These are phyloP conservation scores for Drosophila neotestacea DNA, from an alignment of 2,888 invertebrate species.

Conservation along the genomic window DNA sequence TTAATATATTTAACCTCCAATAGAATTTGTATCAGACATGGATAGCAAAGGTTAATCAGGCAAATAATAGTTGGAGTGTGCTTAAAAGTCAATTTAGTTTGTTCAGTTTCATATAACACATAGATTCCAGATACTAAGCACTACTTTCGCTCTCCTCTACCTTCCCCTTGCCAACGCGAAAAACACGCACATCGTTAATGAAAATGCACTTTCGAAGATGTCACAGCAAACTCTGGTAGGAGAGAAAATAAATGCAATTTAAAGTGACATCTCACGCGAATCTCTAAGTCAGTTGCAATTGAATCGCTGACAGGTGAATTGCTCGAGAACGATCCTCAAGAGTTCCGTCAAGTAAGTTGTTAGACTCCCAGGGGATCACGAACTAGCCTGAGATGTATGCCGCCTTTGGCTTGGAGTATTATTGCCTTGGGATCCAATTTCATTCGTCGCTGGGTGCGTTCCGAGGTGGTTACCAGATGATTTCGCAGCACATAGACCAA, in stretches of 20 bases:
- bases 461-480: conserved; percentile 79
- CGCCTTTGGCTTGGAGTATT: conserved; percentile 82
- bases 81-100: conserved; percentile 22
- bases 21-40: background rate
- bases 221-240: conserved; percentile 23
- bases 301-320: conserved; percentile 42
- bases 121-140: background rate
- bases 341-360: conserved; percentile 15
- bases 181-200: conserved; percentile 65
- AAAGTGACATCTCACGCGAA: conserved; percentile 65
- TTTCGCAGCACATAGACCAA: conserved; percentile 82
- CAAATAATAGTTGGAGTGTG: conserved; percentile 12
- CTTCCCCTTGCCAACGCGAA: background rate
- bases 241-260: conserved; percentile 31
- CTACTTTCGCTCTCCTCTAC: background rate
- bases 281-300: conserved; percentile 50
- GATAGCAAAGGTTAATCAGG: conserved; percentile 1
- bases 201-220: conserved; percentile 52
- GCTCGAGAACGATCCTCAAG: background rate
- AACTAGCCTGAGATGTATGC: conserved; percentile 81
- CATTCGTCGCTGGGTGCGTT: conserved; percentile 75
- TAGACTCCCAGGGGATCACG: conserved; percentile 76
- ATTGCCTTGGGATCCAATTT: conserved; percentile 82
- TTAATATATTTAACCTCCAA: background rate
- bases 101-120: conserved; percentile 17